These are phyloP conservation scores for Corynorhinus townsendii DNA, from an alignment of 2,113 vertebrate genomes.

Conservation along the genomic window DNA sequence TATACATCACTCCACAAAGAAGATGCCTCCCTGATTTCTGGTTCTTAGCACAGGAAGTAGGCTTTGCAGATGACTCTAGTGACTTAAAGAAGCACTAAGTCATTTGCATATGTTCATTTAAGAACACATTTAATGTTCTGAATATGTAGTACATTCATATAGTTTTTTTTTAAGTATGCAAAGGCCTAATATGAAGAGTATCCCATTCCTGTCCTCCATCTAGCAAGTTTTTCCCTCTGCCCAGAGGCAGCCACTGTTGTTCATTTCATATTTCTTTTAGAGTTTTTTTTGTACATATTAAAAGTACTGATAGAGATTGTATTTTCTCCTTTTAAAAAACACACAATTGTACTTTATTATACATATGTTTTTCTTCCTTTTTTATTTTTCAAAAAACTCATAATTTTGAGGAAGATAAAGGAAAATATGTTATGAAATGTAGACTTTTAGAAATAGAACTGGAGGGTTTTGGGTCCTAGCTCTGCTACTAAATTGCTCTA, in stretches of 20 bases:
- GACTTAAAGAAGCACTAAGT: not conserved
- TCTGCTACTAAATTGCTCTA: not conserved
- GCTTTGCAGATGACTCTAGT: not conserved
- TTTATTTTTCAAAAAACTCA: not conserved
- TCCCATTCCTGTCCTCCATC: not conserved
- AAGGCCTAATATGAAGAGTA: not conserved
- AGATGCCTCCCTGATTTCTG: not conserved
- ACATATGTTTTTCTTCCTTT: not conserved
- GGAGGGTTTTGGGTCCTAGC: not conserved
- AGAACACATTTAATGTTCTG: not conserved
- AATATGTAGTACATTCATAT: not conserved
- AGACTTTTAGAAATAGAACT: not conserved
- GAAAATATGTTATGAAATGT: not conserved
- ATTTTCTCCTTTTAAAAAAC: not conserved
- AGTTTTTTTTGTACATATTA: not conserved
- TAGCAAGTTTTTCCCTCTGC: not conserved
- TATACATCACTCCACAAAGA: not conserved
- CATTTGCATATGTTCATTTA: not conserved
- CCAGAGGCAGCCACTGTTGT: not conserved
- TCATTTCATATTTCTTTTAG: not conserved
- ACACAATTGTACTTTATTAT: not conserved
- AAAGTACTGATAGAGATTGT: not conserved
- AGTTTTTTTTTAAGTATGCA: not conserved
- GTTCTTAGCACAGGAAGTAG: not conserved
- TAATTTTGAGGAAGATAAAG: not conserved